Conservation (phyloP, 2,888 invertebrate genomes). For the Aphodius sticticus region DNA sequence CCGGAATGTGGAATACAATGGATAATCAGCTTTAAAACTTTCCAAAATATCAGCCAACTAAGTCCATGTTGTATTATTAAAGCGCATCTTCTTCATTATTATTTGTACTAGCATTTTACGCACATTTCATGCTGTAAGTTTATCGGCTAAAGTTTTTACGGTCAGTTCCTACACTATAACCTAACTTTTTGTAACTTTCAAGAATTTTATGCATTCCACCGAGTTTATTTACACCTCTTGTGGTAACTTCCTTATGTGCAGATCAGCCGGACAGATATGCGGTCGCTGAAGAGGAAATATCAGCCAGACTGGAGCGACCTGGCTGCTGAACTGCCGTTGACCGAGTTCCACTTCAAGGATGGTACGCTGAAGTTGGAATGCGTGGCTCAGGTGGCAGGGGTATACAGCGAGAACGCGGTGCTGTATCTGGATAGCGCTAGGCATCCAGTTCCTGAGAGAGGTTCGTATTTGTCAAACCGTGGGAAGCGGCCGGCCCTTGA, state of each 20-base stretch:
- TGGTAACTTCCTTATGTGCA: constrained; percentile 37
- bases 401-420: constrained; percentile 74
- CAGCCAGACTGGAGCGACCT: constrained; percentile 68
- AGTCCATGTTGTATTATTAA: not conserved
- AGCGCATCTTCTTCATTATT: not conserved
- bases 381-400: constrained; percentile 72
- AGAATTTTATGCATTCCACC: too few species aligned
- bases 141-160: too few species aligned
- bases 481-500: not conserved
- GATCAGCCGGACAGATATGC: constrained; percentile 57
- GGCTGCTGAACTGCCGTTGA: constrained; percentile 66
- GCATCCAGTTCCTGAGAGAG: constrained; percentile 82
- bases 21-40: too few species aligned
- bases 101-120: too few species aligned
- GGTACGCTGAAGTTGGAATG: constrained; percentile 74
- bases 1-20: too few species aligned
- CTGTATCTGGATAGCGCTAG: constrained; percentile 72
- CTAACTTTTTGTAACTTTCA: too few species aligned
- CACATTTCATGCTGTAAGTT: too few species aligned
- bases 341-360: constrained; percentile 64
- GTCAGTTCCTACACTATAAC: too few species aligned
- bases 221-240: not conserved
- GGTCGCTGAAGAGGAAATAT: constrained; percentile 60
- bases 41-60: too few species aligned
- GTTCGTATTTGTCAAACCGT: constrained; percentile 60